A percentile compares a stretch with the other conserved stretches of the same genome.
These are phyloP conservation scores for Chaetodon trifascialis DNA, from an alignment of 2,113 vertebrate genomes.

Conservation along the genomic window DNA sequence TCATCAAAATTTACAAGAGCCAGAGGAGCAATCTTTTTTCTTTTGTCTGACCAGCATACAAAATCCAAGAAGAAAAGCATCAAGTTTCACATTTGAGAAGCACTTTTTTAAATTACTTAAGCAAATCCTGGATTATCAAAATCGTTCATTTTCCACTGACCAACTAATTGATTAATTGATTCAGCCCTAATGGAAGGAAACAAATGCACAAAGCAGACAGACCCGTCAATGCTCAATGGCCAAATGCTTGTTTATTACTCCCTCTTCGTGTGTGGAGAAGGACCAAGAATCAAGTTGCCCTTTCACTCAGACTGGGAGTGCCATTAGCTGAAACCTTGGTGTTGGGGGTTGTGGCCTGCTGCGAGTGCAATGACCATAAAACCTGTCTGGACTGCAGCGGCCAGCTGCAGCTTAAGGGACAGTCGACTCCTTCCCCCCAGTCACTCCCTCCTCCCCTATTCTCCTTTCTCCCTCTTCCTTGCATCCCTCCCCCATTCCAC, in stretches of 20 bases:
- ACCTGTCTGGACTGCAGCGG: constrained; percentile 81
- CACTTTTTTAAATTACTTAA: not conserved
- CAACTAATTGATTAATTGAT: constrained; percentile 44
- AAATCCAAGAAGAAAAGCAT: not conserved
- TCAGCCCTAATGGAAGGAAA: constrained; percentile 37
- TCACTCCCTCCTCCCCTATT: constrained; percentile 39
- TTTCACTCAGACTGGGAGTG: constrained; percentile 79
- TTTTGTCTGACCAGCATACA: not conserved
- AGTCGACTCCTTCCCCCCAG: constrained; percentile 27
- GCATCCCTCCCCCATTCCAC: constrained; percentile 76
- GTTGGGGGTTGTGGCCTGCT: constrained; percentile 83
- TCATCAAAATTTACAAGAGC: not conserved
- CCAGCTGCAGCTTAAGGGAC: constrained; percentile 80
- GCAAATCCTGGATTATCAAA: not conserved
- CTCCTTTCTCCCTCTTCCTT: constrained; percentile 57
- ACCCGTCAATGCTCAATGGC: constrained; percentile 58
- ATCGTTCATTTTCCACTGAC: constrained; percentile 16
- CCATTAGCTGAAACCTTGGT: constrained; percentile 85
- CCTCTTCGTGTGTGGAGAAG: constrained; percentile 61
- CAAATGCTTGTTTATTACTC: constrained; percentile 75
- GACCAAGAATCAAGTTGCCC: constrained; percentile 79
- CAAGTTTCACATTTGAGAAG: not conserved
- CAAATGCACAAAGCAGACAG: constrained; percentile 67
- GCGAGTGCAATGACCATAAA: constrained; percentile 84
- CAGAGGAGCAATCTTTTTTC: not conserved